These are phyloP conservation scores for Pinna nobilis DNA, from an alignment of 1,140 invertebrate species.

Conservation along the genomic window DNA sequence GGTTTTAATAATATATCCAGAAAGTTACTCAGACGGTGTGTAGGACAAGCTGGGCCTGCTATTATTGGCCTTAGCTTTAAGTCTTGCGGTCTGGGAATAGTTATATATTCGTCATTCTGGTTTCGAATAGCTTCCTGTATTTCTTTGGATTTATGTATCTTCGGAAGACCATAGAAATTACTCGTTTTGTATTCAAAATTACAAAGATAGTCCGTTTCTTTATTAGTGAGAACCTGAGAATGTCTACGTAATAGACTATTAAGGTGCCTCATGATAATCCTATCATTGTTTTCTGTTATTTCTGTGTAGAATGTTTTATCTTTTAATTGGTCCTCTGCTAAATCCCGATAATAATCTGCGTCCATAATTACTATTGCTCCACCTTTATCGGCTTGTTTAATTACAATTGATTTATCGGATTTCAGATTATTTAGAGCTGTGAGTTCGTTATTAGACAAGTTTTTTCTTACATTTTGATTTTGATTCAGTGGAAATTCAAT, in stretches of 20 bases:
- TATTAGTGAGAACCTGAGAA: not conserved
- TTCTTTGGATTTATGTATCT: conserved; percentile 28
- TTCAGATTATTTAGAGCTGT: not conserved
- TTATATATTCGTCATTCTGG: conserved; percentile 1
- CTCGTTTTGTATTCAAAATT: not conserved
- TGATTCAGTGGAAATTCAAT: not conserved
- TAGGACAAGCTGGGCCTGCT: conserved; percentile 18
- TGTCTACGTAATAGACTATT: not conserved
- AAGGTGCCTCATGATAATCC: not conserved
- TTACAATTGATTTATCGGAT: not conserved
- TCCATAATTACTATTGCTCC: not conserved
- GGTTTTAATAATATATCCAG: conserved; percentile 27
- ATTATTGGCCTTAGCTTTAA: conserved; percentile 22
- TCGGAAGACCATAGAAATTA: conserved; percentile 17
- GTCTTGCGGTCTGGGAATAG: not conserved
- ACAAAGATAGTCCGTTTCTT: not conserved
- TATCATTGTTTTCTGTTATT: conserved; percentile 1
- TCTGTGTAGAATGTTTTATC: not conserved
- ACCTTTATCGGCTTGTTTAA: conserved; percentile 17
- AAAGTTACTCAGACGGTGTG: conserved; percentile 19
- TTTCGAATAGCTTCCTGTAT: conserved; percentile 6
- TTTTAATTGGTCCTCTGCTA: not conserved
- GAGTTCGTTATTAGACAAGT: not conserved
- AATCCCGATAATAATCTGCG: not conserved
- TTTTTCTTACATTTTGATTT: not conserved